A percentile compares a stretch with the other conserved stretches of the same genome.
These are phyloP conservation scores for Laothoe populi DNA, from an alignment of 2,888 invertebrate genomes.

Conservation along the genomic window DNA sequence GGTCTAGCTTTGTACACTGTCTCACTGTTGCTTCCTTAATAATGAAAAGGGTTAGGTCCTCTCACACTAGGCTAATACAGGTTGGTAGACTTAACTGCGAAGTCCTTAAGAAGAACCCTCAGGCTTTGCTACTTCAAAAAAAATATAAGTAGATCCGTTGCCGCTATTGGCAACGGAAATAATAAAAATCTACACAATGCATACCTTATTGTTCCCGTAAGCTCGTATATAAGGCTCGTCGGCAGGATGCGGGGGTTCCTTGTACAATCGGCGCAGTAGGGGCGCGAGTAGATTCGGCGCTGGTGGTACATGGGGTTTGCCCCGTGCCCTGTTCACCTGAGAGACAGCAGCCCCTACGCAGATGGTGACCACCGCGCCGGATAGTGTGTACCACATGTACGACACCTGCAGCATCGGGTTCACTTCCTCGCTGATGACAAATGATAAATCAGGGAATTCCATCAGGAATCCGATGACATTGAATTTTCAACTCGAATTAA, in stretches of 20 bases:
- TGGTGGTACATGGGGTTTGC: slow-evolving; percentile 65
- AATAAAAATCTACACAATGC: too few relatives aligned
- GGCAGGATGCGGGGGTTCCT: slow-evolving; percentile 74
- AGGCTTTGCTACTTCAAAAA: too few relatives aligned
- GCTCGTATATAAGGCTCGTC: slow-evolving; percentile 74
- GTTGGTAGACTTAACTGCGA: too few relatives aligned
- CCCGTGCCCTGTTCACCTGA: slow-evolving; percentile 56
- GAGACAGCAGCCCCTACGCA: slow-evolving; percentile 63
- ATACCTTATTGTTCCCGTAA: slow-evolving; percentile 64
- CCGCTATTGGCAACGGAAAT: too few relatives aligned
- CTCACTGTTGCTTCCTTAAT: too few relatives aligned
- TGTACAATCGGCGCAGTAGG: slow-evolving; percentile 85
- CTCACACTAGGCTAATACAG: too few relatives aligned
- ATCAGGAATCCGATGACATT: too few relatives aligned
- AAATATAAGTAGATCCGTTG: too few relatives aligned
- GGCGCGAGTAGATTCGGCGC: slow-evolving; percentile 87
- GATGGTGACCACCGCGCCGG: slow-evolving; percentile 65
- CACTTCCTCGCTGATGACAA: slow-evolving; percentile 72
- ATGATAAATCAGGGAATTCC: background rate
- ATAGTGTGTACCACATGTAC: slow-evolving; percentile 91
- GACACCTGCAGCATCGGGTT: slow-evolving; percentile 89
- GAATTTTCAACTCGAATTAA: too few relatives aligned
- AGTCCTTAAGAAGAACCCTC: too few relatives aligned
- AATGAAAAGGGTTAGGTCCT: too few relatives aligned
- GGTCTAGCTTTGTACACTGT: too few relatives aligned